Conservation (phyloP, 2,797 vertebrate genomes). For the Borostomias antarcticus region DNA sequence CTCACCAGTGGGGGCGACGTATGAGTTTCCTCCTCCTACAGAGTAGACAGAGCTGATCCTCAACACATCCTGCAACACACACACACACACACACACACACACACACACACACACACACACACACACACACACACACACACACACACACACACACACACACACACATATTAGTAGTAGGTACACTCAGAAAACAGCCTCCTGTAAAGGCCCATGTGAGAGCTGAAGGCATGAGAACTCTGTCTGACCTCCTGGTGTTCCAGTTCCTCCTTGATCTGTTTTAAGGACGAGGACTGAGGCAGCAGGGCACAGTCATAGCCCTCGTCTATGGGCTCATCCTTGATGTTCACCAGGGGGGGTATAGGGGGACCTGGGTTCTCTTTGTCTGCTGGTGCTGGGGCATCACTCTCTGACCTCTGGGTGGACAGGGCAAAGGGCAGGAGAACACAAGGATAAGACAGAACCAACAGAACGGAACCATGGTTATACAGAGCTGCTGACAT, state of each 20-base stretch:
- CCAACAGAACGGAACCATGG: too few species aligned
- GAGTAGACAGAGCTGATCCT: slow-evolving; percentile 89
- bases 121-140: too few species aligned
- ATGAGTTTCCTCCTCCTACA: slow-evolving; percentile 70
- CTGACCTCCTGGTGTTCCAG: slow-evolving; percentile 92
- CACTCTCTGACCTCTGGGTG: not conserved
- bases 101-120: too few species aligned
- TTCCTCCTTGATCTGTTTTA: slow-evolving; percentile 90
- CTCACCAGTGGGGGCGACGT: slow-evolving; percentile 64
- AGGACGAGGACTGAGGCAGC: slow-evolving; percentile 74
- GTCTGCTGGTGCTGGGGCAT: not conserved
- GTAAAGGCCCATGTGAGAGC: too few species aligned
- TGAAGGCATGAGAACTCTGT: slow-evolving; percentile 20
- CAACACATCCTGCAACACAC: slow-evolving; percentile 83
- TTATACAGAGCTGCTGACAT: too few species aligned
- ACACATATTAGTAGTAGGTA: too few species aligned
- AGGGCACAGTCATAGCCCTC: slow-evolving; percentile 95
- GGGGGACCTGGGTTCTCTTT: too few species aligned
- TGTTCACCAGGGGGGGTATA: slow-evolving; percentile 71
- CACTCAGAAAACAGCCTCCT: too few species aligned
- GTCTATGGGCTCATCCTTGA: slow-evolving; percentile 98
- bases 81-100: not conserved
- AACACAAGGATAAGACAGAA: too few species aligned
- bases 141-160: not conserved
- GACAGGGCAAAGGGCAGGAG: not conserved